These are phyloP conservation scores for Drosophila kanekoi DNA, from an alignment of 2,888 invertebrate genomes.

Conservation along the genomic window DNA sequence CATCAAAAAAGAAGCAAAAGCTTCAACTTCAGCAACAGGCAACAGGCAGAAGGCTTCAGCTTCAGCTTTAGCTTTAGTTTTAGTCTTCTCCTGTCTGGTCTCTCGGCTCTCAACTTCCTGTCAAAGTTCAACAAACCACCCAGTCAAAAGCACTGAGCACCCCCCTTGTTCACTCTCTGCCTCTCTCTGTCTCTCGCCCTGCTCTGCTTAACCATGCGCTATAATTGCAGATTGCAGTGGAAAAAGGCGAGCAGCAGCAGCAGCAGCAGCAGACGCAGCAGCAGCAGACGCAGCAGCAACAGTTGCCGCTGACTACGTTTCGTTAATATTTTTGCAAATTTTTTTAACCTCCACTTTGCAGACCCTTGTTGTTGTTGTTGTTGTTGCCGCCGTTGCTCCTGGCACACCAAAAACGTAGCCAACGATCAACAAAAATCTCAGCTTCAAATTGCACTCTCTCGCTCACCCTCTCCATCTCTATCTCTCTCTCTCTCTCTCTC, in stretches of 20 bases:
- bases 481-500: constrained; percentile 2
- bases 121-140: constrained; percentile 79
- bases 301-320: constrained; percentile 75
- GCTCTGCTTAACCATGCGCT: constrained; percentile 55
- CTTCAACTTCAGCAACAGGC: constrained; percentile 55
- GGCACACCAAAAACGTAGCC: constrained; percentile 58
- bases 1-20: constrained; percentile 47
- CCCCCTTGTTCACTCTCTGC: not conserved
- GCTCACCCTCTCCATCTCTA: not conserved
- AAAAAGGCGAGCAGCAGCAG: constrained; percentile 71
- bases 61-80: constrained; percentile 55
- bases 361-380: constrained; percentile 46
- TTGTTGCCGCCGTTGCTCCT: constrained; percentile 42
- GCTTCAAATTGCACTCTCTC: constrained; percentile 18
- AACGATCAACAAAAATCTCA: constrained; percentile 57
- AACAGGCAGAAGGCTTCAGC: constrained; percentile 14
- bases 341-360: constrained; percentile 80
- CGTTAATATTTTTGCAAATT: constrained; percentile 80
- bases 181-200: not conserved
- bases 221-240: constrained; percentile 78
- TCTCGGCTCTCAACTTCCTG: constrained; percentile 69
- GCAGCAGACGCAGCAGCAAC: constrained; percentile 50
- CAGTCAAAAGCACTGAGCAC: constrained; percentile 58
- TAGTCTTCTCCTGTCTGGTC: constrained; percentile 59
- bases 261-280: constrained; percentile 53